Base-by-base conservation (phyloP, 2,888 invertebrate species). In the Fragum whitleyi region DNA sequence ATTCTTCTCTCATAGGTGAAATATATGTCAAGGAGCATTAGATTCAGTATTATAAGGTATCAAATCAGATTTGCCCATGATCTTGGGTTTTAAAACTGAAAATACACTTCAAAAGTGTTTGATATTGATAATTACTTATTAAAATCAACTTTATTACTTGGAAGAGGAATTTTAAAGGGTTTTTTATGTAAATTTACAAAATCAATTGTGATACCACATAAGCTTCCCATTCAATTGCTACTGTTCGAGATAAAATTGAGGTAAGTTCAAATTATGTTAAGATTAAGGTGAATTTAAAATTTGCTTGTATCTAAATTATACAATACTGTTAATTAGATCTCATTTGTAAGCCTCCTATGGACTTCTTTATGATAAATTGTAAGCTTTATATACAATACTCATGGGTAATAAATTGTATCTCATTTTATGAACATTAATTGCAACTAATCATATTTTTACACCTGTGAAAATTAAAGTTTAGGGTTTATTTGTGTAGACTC, bases 1-100 rank as follows among this genome's bases (percentile, higher is more conserved):
- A 57, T 28, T 57, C 57, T 57, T 57, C 28, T 26, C 28, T 26
- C 1, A 26, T 14, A 57, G 57, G 57, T 57, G 57, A 57, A 57
- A 57, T 57, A 26, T 57, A 57, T 57, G 57, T 57, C 57, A 57
- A 57, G 57, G 23, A 28, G 57, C 28, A 57, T 57, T 57, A 57
- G 26, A 57, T 16, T 47, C 19, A 47, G 47, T 47, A 14, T 47
- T 47, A 47, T 16, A 47, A 19, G n/a, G 47, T 19, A 47, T 47
- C 47, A 3, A 3, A 19, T 47, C 47, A 47, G 47, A 47, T 47
- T 47, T 47, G 47, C n/a, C 2, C 47, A 47, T 47, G 14, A 19
- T 47, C 47, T 47, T 14, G 14, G 14, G 47, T 47, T 47, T 47
- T 9, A 47, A n/a, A 47, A 47, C 47, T n/a, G 47, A 19, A 19